phyloP scores from a whole-genome alignment of 2,113 vertebrate species.

The Psammodynastes pulverulentus region DNA sequence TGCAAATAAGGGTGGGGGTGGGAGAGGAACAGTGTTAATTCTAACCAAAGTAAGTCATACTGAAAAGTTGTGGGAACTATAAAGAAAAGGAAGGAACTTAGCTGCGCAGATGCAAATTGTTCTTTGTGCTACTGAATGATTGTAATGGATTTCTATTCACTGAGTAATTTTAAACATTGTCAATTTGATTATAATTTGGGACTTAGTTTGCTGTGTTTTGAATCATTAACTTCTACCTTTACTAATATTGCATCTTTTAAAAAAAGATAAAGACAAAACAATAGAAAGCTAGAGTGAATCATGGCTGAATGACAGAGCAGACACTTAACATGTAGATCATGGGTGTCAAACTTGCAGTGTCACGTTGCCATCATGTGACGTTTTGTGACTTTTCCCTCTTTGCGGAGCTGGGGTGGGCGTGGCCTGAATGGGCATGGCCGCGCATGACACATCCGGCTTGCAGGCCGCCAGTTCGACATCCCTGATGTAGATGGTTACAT shows the following conservation, averaged over 20 bases:
- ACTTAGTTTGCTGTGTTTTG: not conserved
- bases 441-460: too few species aligned
- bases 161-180: not conserved
- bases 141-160: not conserved
- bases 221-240: not conserved
- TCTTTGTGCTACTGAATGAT: not conserved
- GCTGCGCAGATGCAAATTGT: not conserved
- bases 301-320: not conserved
- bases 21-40: not conserved
- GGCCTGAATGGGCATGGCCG: too few species aligned
- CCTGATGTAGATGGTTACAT: too few species aligned
- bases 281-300: not conserved
- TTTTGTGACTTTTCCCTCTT: too few species aligned
- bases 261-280: not conserved
- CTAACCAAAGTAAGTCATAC: not conserved
- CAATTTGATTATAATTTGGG: not conserved
- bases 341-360: too few species aligned
- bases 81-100: not conserved
- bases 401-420: too few species aligned
- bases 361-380: too few species aligned
- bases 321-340: not conserved
- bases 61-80: not conserved
- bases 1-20: conserved; percentile 47
- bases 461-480: too few species aligned
- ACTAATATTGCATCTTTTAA: not conserved